Base-by-base conservation (phyloP, 2,888 invertebrate genomes). In the Volucella inanis region DNA sequence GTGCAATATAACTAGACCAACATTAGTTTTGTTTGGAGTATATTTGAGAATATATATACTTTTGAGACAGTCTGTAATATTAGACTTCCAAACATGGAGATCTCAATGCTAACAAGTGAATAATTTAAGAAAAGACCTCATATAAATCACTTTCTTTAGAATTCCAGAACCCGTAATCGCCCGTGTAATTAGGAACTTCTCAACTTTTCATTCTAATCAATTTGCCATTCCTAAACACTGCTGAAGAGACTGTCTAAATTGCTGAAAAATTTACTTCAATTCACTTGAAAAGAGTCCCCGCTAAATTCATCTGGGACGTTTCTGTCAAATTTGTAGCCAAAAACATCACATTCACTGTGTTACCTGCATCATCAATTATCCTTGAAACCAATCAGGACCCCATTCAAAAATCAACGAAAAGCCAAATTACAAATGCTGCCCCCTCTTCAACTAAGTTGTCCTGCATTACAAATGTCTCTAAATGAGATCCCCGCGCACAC, bases 321-420 rank as follows among this genome's bases (percentile, higher is more conserved):
- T 45, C n/a, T 8, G 31, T 8, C 6, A 38, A 6, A 14, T 52
- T 12, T 15, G 14, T 18, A 14, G n/a, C 18, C 45, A 31, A 31
- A 6, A 31, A 1, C n/a, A 9, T 41, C 31, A 47, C 45, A 62
- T 47, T 8, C 50, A 22, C 45, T 45, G 11, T 18, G 18, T 31
- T 57, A 65, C 65, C 57, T 78, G 70, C 59, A 59, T 62, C 43
- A 39, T 52, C 79, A 84, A 84, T 84, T 84, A 84, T 75, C 75
- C 61, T 76, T 80, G 54, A 84, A 84, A 84, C 80, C 79, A 84
- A 84, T 84, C 84, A 84, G 75, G 62, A 14, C 18, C 18, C 74
- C 79, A 84, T 84, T 84, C 64, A 79, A 75, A 84, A 75, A 59
- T 71, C 70, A 84, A 72, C 72, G 55, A 41, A 52, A 61, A 78